Evolutionary conservation across 2,797 vertebrate genomes (phyloP), one percentile per base, ranked within the genome.

Genomic region (Sebastiscus tertius): DNA sequence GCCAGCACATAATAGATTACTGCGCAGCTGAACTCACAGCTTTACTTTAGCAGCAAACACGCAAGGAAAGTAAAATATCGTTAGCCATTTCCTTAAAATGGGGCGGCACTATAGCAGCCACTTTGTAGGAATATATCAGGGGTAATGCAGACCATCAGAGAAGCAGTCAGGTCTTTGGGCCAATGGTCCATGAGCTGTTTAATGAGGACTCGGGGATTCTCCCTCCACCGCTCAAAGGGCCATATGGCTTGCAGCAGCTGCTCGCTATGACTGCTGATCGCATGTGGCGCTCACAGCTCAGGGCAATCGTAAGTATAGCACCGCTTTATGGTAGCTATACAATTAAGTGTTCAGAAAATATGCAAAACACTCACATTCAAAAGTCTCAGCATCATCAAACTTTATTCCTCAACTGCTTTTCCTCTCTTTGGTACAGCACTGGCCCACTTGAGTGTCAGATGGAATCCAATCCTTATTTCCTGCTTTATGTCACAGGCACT

Each of bases 191-290:
- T 93, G 91, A 92, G 83, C 86, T 88, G 84, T 94, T 91, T 90
- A 93, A 94, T 93, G 92, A 91, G 87, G 84, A 90, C 83, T 85
- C 66, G 1, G 89, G 88, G 88, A 92, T 88, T 88, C 84, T 92
- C 89, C 77, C 82, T 91, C 82, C 68, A 82, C 84, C 81, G 86
- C 87, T 92, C 84, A 89, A 81, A 93, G 86, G 80, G 84, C 93
- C 94, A 94, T 93, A 94, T 94, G 94, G 92, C 88, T 90, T 85
- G 83, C 75, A 93, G 91, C 91, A 95, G 91, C 93, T 95, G 94
- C 88, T 93, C 76, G 46, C 72, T 61, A 82, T 75, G 87, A 87
- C 84, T 91, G 83, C 86, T 85, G 86, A 89, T 88, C 69, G 79
- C 86, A 88, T 89, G 93, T 83, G 87, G 88, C 11, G 55, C 86